Evolutionary conservation across 2,113 vertebrate genomes (phyloP).

Genomic region (Tragulus kanchil): DNA sequence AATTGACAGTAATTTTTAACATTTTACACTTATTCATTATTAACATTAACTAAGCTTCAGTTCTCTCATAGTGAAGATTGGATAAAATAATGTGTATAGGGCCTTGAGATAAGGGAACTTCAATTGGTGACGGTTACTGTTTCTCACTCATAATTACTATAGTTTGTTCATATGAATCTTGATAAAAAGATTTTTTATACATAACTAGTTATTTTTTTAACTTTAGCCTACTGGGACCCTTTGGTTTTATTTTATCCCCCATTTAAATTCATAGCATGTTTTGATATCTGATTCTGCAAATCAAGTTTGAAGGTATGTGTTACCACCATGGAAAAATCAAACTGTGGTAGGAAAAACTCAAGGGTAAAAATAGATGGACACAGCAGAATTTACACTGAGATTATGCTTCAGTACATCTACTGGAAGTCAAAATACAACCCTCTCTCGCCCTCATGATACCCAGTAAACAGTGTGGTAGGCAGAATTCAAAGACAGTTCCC

Average conservation of each 20-base stretch:
- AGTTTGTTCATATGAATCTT: not conserved
- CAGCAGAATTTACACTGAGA: not conserved
- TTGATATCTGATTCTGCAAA: not conserved
- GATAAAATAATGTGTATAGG: not conserved
- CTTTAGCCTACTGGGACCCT: not conserved
- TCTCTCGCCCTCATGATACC: not conserved
- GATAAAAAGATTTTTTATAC: not conserved
- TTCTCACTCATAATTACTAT: not conserved
- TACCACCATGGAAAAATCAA: not conserved
- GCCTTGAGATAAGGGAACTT: not conserved
- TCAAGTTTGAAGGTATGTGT: not conserved
- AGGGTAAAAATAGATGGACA: not conserved
- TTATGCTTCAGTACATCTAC: not conserved
- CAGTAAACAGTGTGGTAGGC: not conserved
- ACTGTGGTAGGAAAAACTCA: not conserved
- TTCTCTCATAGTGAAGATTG: not conserved
- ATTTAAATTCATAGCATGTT: not conserved
- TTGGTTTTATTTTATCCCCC: not conserved
- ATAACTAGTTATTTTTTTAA: not conserved
- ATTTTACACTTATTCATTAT: not conserved
- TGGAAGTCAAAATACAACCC: not conserved
- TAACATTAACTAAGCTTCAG: not conserved
- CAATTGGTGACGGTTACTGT: not conserved
- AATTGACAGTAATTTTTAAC: not conserved
- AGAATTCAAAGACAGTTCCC: not conserved